Conservation (phyloP, 2,888 invertebrate genomes). For the Oscheius sp. region DNA sequence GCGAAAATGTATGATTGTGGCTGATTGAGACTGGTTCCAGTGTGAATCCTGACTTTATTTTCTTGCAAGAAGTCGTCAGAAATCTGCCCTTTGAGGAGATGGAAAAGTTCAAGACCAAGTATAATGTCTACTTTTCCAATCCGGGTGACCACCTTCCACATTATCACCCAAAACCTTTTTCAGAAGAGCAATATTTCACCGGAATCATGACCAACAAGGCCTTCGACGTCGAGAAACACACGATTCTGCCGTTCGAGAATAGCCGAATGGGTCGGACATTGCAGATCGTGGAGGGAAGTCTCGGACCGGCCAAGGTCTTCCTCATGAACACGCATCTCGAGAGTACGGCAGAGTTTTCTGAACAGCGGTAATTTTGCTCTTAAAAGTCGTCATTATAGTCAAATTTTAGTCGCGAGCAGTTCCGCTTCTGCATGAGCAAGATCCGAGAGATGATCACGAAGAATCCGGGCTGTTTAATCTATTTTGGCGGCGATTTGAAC, state of each 20-base stretch:
- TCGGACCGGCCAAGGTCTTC: slow-evolving; percentile 69
- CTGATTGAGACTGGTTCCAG: slow-evolving; percentile 71
- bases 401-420: slow-evolving; percentile 44
- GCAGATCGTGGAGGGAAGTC: slow-evolving; percentile 74
- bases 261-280: slow-evolving; percentile 77
- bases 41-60: slow-evolving; percentile 78
- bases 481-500: slow-evolving; percentile 80
- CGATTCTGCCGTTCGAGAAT: slow-evolving; percentile 75
- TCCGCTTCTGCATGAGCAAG: slow-evolving; percentile 58
- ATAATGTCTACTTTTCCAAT: slow-evolving; percentile 74
- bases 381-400: neutral
- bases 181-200: slow-evolving; percentile 71
- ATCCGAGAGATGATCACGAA: slow-evolving; percentile 39
- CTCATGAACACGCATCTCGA: slow-evolving; percentile 79
- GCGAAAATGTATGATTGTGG: neutral
- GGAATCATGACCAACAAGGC: slow-evolving; percentile 67
- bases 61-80: slow-evolving; percentile 78
- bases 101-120: slow-evolving; percentile 74
- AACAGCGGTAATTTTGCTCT: slow-evolving; percentile 13
- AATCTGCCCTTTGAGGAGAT: slow-evolving; percentile 75
- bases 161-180: neutral
- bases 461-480: slow-evolving; percentile 72
- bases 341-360: slow-evolving; percentile 76
- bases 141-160: slow-evolving; percentile 34
- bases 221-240: slow-evolving; percentile 70